phyloP scores from a whole-genome alignment of 1,140 invertebrate genomes.

The Dermatophagoides farinae region DNA sequence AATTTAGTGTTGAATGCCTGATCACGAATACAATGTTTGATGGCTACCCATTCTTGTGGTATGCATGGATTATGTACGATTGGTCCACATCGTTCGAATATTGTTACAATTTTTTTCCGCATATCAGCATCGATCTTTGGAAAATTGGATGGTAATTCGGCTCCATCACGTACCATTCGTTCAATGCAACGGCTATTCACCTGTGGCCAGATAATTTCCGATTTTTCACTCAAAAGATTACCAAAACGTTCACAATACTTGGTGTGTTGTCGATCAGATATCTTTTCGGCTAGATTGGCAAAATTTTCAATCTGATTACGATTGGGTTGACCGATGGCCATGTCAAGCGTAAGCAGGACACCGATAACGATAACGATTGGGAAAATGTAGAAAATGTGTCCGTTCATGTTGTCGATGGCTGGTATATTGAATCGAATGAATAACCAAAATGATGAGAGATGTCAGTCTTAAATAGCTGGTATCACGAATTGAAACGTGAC shows the following conservation, averaged over 20 bases:
- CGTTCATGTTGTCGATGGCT: not conserved
- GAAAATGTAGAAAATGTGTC: not conserved
- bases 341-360: not conserved
- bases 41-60: not conserved
- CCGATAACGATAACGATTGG: not conserved
- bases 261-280: not conserved
- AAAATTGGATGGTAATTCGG: not conserved
- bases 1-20: not conserved
- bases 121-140: not conserved
- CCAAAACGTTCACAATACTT: slow-evolving; percentile 9
- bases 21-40: slow-evolving; percentile 1
- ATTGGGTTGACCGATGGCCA: not conserved
- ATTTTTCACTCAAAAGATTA: not conserved
- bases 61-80: not conserved
- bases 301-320: not conserved
- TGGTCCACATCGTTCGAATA: not conserved
- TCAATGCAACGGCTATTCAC: not conserved
- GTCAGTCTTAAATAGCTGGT: not conserved
- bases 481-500: no score
- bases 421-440: not conserved
- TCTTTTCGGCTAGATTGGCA: not conserved
- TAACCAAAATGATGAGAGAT: not conserved
- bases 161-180: not conserved
- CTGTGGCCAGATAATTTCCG: not conserved
- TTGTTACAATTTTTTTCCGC: not conserved